phyloP scores from a whole-genome alignment of 2,113 vertebrate species.

The Lagopus leucura region DNA sequence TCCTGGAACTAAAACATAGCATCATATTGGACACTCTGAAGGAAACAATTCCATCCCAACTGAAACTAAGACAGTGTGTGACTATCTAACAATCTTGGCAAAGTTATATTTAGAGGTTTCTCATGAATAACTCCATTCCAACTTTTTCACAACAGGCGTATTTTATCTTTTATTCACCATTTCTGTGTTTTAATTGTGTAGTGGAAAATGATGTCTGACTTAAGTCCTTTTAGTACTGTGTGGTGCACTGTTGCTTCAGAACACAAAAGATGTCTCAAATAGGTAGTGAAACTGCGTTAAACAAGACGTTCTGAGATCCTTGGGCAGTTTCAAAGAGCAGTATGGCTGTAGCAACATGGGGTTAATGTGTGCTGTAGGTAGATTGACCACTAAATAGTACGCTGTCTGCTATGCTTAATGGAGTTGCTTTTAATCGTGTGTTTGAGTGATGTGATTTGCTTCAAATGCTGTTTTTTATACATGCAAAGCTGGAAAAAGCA shows the following conservation, averaged over 20 bases:
- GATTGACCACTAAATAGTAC: neutral
- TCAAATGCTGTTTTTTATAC: neutral
- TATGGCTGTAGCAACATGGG: neutral
- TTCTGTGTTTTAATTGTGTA: neutral
- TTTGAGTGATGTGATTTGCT: neutral
- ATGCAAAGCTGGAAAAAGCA: slow-evolving; percentile 21
- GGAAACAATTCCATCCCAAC: too few species aligned
- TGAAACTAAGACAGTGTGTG: neutral
- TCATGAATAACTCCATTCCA: neutral
- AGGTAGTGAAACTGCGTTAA: neutral
- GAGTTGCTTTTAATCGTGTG: neutral
- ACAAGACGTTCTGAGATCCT: neutral
- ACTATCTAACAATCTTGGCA: neutral
- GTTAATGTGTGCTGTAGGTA: neutral
- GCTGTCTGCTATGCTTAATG: neutral
- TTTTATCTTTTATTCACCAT: neutral
- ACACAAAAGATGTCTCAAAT: neutral
- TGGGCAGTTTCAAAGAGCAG: neutral
- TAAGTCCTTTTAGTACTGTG: neutral
- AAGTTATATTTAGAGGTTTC: neutral
- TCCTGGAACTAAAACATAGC: too few species aligned
- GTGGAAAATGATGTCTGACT: neutral
- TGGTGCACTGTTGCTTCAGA: neutral
- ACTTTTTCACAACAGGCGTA: neutral
- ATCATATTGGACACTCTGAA: too few species aligned